These are phyloP conservation scores for Bombus waltoni DNA, from an alignment of 1,140 invertebrate genomes.

Conservation along the genomic window DNA sequence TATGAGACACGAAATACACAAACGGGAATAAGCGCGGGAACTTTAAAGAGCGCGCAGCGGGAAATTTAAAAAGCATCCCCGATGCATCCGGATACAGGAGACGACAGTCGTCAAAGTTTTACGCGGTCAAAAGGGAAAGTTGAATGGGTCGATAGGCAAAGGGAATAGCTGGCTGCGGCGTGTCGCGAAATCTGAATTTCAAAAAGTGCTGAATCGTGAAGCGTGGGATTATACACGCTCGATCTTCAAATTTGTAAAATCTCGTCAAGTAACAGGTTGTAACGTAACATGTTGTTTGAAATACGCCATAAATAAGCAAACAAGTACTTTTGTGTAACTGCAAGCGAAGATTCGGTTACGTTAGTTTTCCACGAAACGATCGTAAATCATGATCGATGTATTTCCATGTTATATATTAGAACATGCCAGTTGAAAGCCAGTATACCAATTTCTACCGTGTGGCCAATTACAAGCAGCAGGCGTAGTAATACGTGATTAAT, in stretches of 20 bases:
- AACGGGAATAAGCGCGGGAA: not conserved
- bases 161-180: no score
- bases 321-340: not conserved
- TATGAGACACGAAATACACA: not conserved
- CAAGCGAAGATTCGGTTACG: not conserved
- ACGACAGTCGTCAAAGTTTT: not conserved
- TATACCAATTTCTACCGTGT: not conserved
- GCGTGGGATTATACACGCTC: not conserved
- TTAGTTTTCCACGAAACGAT: not conserved
- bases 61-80: not conserved
- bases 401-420: not conserved
- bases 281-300: not conserved
- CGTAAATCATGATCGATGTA: not conserved
- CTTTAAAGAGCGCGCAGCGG: not conserved
- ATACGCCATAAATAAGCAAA: not conserved
- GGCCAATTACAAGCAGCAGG: not conserved
- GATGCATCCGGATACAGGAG: not conserved
- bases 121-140: conserved; percentile 1
- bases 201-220: not conserved
- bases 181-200: not conserved
- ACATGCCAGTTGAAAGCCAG: not conserved
- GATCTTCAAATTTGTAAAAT: not conserved
- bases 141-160: not conserved
- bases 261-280: no score
- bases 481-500: not conserved